phyloP scores from a whole-genome alignment of 2,113 vertebrate genomes.

The Apus apus region DNA sequence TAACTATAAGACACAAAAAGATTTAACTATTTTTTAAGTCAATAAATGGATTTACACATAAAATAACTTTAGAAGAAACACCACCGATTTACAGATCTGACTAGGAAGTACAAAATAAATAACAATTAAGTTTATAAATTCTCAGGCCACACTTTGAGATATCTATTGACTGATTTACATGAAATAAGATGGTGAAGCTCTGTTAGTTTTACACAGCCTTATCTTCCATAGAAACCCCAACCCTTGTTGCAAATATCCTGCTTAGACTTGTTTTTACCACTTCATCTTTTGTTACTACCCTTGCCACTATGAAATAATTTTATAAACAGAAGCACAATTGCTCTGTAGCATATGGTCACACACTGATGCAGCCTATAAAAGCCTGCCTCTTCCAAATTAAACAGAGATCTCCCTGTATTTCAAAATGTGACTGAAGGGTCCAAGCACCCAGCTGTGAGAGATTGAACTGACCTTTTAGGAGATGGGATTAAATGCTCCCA shows the following conservation, averaged over 20 bases:
- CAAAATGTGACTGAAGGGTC: background rate
- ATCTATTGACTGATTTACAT: background rate
- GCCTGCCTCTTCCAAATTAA: background rate
- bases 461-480: background rate
- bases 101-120: background rate
- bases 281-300: background rate
- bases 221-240: background rate
- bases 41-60: background rate
- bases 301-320: background rate
- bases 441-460: background rate
- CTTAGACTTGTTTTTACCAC: background rate
- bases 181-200: background rate
- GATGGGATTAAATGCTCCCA: background rate
- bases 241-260: background rate
- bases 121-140: background rate
- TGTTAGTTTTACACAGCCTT: background rate
- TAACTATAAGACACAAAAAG: background rate
- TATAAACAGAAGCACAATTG: background rate
- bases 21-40: background rate
- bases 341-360: background rate
- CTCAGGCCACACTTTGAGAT: background rate
- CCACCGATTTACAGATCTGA: background rate
- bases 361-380: background rate
- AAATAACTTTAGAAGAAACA: background rate
- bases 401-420: background rate